Evolutionary conservation across 1,140 invertebrate species (phyloP).

Genomic region (Octopus bimaculoides): DNA sequence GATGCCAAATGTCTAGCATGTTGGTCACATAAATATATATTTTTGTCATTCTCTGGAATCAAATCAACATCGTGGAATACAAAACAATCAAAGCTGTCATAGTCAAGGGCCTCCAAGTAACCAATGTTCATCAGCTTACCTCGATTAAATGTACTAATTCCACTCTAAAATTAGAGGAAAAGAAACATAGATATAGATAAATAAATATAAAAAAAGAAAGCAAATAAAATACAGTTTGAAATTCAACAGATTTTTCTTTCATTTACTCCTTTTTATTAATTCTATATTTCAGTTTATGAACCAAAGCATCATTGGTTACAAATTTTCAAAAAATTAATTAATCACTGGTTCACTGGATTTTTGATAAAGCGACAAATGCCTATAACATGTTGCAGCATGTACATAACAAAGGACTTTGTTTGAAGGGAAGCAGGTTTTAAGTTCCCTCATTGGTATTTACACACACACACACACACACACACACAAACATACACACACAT

Average conservation of each 20-base stretch:
- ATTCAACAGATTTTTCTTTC: too few relatives aligned
- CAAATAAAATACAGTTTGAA: not conserved
- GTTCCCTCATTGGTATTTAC: not conserved
- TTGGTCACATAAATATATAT: conserved; percentile 52
- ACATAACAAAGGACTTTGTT: too few relatives aligned
- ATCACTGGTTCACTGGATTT: too few relatives aligned
- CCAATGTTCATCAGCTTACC: conserved; percentile 54
- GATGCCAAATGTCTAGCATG: conserved; percentile 47
- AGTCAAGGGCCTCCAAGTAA: conserved; percentile 46
- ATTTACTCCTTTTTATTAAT: too few relatives aligned
- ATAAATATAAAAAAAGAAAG: not conserved
- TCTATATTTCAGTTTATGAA: too few relatives aligned
- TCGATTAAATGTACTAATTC: conserved; percentile 46
- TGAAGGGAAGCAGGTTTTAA: too few relatives aligned
- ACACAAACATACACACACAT: not conserved
- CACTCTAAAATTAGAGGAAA: conserved; percentile 33
- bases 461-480: not conserved
- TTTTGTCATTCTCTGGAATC: conserved; percentile 49
- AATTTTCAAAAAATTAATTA: too few relatives aligned
- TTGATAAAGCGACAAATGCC: too few relatives aligned
- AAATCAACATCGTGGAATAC: conserved; percentile 55
- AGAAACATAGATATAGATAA: not conserved
- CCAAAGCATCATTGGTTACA: too few relatives aligned
- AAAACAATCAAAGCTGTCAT: conserved; percentile 49
- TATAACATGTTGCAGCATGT: too few relatives aligned